Evolutionary conservation across 2,113 vertebrate species (phyloP).

Genomic region (Apistogramma diplotaenia): DNA sequence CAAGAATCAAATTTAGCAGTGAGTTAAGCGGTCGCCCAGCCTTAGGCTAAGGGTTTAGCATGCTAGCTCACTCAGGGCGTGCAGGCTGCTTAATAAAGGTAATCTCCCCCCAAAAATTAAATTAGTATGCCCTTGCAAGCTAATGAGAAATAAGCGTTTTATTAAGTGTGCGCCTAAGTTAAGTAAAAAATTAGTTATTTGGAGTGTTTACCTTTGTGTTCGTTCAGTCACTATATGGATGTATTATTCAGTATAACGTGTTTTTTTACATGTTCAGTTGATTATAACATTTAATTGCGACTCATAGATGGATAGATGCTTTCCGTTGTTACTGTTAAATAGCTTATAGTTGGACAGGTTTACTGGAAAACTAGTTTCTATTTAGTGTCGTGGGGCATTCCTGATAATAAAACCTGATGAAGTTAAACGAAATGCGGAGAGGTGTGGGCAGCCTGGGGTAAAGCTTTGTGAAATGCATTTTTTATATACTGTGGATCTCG

Average conservation of each 20-base stretch:
- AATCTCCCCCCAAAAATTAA: not conserved
- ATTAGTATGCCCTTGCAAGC: not conserved
- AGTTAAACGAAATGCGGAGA: too few species aligned
- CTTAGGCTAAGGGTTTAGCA: constrained; percentile 28
- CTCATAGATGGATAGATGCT: not conserved
- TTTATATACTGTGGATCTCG: too few species aligned
- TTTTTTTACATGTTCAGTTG: too few species aligned
- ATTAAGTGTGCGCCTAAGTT: not conserved
- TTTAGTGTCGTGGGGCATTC: not conserved
- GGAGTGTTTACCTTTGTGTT: too few species aligned
- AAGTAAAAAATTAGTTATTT: too few species aligned
- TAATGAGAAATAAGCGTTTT: not conserved
- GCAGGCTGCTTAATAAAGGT: not conserved
- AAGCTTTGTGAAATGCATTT: not conserved
- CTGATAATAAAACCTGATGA: too few species aligned
- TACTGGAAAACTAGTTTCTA: not conserved
- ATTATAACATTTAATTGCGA: too few species aligned
- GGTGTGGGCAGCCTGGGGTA: not conserved
- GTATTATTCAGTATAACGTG: too few species aligned
- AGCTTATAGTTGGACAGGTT: not conserved
- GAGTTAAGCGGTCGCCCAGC: not conserved
- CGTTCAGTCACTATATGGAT: too few species aligned
- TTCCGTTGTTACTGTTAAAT: not conserved
- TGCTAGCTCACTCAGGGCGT: not conserved
- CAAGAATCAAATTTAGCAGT: too few species aligned